Base-by-base conservation (phyloP, 92 coral and sea anemone genomes). In the Porites cylindrica region DNA sequence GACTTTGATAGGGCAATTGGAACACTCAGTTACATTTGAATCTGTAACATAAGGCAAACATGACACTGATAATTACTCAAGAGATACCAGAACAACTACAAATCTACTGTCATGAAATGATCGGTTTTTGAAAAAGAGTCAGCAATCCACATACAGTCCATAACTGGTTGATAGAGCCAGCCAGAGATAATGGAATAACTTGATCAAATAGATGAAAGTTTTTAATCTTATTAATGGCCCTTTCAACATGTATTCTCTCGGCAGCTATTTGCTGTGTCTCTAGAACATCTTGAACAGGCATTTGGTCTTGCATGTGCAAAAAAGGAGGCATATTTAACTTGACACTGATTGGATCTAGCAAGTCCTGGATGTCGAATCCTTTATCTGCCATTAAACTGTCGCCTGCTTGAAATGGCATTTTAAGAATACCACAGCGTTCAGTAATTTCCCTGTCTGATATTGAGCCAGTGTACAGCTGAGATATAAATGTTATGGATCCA, bases 391-490 rank as follows among this genome's bases (percentile, higher is more conserved):
- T 89, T 14, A 86, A 19, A 69, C 72, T 43, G 73, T 92, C 93
- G n/a, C 72, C 88, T 29, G 71, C n/a, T 26, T 89, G 85, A 85
- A 84, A 85, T 59, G 82, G 87, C 77, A 86, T 63, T 69, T 85
- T 82, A 12, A 93, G 78, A 26, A 89, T 21, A 56, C 93, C 95
- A 78, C 86, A 63, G 12, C 87, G 69, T 58, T 80, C 88, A 78
- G 91, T 74, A 4, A 93, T 67, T 71, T 93, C 85, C 8, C 81
- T 59, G 83, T 93, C 91, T 52, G 96, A 90, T 17, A 93, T 83
- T n/a, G 87, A 82, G 51, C 93, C 93, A 51, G 93, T 90, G 66
- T 93, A 93, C 7, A 93, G 67, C 53, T 93, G 93, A 13, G 90
- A 78, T 12, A 86, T 10, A 24, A 93, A 89, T 53, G 86, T 72